Evolutionary conservation across 1,140 invertebrate genomes (phyloP).

Genomic region (Cephus cinctus): DNA sequence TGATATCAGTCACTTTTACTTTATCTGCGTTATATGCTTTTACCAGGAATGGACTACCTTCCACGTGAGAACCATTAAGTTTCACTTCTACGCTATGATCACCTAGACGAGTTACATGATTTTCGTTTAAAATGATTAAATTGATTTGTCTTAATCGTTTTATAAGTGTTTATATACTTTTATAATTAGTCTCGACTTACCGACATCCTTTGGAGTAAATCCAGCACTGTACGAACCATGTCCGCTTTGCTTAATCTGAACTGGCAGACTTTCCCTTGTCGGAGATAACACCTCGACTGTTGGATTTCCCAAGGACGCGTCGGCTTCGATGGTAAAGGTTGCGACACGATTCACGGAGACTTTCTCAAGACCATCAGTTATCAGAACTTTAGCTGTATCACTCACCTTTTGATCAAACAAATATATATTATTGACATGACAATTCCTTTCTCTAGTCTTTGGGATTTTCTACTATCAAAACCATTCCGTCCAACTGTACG

Average conservation of each 20-base stretch:
- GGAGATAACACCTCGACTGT: constrained; percentile 78
- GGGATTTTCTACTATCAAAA: no score
- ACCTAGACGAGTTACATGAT: constrained; percentile 50
- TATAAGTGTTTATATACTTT: no score
- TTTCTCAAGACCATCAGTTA: constrained; percentile 84
- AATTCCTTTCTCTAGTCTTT: no score
- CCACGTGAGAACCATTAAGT: constrained; percentile 78
- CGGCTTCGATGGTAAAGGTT: constrained; percentile 80
- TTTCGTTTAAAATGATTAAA: constrained; percentile 11
- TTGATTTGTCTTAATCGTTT: constrained; percentile 10
- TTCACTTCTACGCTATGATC: constrained; percentile 92
- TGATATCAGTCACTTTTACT: constrained; percentile 88
- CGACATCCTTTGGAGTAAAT: constrained; percentile 87
- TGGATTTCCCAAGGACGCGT: constrained; percentile 68
- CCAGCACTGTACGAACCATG: constrained; percentile 60
- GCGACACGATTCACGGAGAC: constrained; percentile 85
- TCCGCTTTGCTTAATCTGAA: constrained; percentile 59
- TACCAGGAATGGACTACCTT: constrained; percentile 91
- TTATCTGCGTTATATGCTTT: constrained; percentile 94
- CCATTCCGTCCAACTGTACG: no score
- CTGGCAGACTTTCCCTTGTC: constrained; percentile 67
- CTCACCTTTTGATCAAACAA: constrained; percentile 50
- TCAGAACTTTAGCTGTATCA: constrained; percentile 55
- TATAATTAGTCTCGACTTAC: constrained; percentile 49
- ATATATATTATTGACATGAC: no score